Evolutionary conservation across 2,888 invertebrate species (phyloP).

Genomic region (Rhingia campestris): DNA sequence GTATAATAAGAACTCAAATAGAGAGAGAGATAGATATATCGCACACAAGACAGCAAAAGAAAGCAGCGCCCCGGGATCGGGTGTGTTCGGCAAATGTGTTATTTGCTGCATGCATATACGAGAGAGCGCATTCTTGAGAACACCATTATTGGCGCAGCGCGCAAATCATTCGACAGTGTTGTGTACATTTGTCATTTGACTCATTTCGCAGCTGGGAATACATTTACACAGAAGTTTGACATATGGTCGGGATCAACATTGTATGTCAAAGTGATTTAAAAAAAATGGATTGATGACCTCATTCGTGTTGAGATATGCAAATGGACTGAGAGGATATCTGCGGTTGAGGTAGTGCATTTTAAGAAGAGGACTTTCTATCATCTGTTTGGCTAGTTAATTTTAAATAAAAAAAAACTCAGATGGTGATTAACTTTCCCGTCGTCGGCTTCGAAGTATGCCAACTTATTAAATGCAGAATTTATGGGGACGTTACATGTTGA

Average conservation of each 20-base stretch:
- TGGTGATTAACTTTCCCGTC: no score
- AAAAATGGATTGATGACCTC: slow-evolving; percentile 3
- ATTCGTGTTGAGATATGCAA: slow-evolving; percentile 6
- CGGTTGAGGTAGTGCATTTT: no score
- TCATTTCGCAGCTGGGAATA: slow-evolving; percentile 39
- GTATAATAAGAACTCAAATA: slow-evolving; percentile 63
- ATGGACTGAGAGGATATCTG: slow-evolving; percentile 1
- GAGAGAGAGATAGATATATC: slow-evolving; percentile 29
- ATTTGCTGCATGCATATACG: slow-evolving; percentile 31
- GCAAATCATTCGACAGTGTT: slow-evolving; percentile 13
- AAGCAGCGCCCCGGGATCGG: slow-evolving; percentile 2
- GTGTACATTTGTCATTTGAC: slow-evolving; percentile 51
- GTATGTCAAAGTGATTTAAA: not conserved
- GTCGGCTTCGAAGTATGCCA: no score
- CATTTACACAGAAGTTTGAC: slow-evolving; percentile 16
- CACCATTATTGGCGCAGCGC: not conserved
- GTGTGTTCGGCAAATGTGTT: slow-evolving; percentile 32
- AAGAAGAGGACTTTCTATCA: no score
- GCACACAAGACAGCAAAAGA: slow-evolving; percentile 3
- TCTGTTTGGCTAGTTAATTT: no score
- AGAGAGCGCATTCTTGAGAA: slow-evolving; percentile 43
- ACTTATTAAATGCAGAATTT: no score
- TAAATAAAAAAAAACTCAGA: no score
- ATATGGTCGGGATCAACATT: slow-evolving; percentile 39
- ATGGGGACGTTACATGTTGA: no score